Percentiles rank a stretch among this genome's conserved stretches.
Conservation (phyloP, 2,113 vertebrate species). For the Hypanus sabinus region DNA sequence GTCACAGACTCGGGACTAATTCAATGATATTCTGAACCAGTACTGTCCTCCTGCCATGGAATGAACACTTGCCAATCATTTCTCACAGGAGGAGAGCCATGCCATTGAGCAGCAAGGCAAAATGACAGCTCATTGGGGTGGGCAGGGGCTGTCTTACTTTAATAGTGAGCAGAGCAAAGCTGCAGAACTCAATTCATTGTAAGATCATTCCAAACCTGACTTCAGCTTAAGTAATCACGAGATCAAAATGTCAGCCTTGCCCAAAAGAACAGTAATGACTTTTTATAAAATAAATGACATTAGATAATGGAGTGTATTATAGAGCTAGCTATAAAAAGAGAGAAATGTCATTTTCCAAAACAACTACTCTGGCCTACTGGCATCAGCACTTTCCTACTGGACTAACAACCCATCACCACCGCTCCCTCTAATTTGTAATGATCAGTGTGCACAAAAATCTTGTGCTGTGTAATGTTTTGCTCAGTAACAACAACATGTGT, state of each 20-base stretch:
- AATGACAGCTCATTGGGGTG: constrained; percentile 14
- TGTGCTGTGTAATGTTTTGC: no score
- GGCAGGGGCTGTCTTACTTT: neutral
- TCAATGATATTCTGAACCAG: neutral
- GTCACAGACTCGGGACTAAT: neutral
- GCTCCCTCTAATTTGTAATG: no score
- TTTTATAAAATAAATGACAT: neutral
- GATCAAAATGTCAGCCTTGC: neutral
- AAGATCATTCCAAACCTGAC: neutral
- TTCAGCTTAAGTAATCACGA: neutral
- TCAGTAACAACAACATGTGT: no score
- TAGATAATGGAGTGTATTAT: constrained; percentile 20
- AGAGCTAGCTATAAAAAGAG: neutral
- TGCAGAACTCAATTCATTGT: neutral
- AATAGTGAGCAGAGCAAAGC: neutral
- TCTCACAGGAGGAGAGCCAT: neutral
- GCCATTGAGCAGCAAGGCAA: neutral
- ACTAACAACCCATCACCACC: no score
- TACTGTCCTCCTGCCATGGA: neutral
- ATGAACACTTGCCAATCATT: neutral
- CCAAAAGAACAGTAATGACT: neutral
- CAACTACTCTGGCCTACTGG: neutral
- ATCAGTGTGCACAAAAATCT: no score
- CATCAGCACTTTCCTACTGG: neutral
- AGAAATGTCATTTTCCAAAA: constrained; percentile 3